phyloP scores from a whole-genome alignment of 2,113 vertebrate species.

The Eclectus roratus region DNA sequence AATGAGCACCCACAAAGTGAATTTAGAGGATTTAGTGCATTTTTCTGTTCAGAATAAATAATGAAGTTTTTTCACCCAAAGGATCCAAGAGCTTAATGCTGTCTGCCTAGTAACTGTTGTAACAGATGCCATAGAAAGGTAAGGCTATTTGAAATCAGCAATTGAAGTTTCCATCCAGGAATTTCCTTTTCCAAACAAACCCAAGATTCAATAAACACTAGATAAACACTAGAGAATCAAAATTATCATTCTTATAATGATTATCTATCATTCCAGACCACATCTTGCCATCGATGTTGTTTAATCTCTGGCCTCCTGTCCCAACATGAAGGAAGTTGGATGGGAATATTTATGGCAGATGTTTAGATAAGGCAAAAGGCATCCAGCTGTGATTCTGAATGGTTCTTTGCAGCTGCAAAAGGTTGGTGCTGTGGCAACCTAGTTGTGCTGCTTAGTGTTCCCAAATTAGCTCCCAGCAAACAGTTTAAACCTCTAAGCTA shows the following conservation, averaged over 20 bases:
- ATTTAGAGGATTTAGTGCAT: not conserved
- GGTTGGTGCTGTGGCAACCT: not conserved
- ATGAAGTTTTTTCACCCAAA: not conserved
- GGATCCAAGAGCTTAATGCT: not conserved
- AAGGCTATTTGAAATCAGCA: not conserved
- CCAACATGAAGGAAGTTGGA: not conserved
- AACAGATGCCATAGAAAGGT: not conserved
- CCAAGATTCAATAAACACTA: not conserved
- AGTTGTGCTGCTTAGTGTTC: conserved; percentile 9
- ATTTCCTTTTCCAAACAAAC: not conserved
- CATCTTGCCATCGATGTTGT: not conserved
- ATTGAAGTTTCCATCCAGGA: not conserved
- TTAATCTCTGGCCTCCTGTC: not conserved
- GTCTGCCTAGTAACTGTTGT: not conserved
- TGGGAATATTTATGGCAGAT: conserved; percentile 39
- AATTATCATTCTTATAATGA: not conserved
- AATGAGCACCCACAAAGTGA: not conserved
- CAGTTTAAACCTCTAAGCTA: conserved; percentile 8
- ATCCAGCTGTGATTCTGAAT: not conserved
- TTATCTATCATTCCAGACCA: not conserved
- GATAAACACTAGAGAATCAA: not conserved
- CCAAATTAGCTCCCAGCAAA: conserved; percentile 43
- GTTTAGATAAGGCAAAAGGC: conserved; percentile 25
- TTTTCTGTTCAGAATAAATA: not conserved
- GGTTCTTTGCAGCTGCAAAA: conserved; percentile 37